Conservation (phyloP, 2,113 vertebrate genomes). For the Menura novaehollandiae region DNA sequence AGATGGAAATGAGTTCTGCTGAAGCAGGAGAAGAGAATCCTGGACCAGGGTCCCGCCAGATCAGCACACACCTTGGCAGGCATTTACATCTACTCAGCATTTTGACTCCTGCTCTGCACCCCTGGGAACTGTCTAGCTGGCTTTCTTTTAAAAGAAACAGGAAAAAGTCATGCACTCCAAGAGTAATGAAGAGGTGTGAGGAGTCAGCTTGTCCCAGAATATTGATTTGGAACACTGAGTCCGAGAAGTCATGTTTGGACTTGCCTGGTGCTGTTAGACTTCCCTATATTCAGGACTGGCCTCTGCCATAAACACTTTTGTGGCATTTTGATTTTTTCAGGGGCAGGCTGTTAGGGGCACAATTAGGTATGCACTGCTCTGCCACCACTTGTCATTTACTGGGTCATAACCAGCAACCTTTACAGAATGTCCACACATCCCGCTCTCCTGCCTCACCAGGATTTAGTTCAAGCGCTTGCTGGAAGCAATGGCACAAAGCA, state of each 20-base stretch:
- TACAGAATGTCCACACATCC: not conserved
- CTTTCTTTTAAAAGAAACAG: slow-evolving; percentile 8
- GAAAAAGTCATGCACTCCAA: not conserved
- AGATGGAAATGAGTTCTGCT: not conserved
- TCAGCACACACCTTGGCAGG: slow-evolving; percentile 13
- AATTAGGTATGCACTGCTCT: not conserved
- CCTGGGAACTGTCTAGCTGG: not conserved
- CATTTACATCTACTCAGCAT: slow-evolving; percentile 33
- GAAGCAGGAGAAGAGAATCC: not conserved
- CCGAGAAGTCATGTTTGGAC: not conserved
- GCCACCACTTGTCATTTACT: not conserved
- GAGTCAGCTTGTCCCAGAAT: slow-evolving; percentile 14
- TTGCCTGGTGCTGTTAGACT: not conserved
- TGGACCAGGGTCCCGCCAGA: not conserved
- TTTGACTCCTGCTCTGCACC: not conserved
- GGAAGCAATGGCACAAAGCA: not conserved
- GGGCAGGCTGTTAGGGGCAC: not conserved
- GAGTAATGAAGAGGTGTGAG: not conserved
- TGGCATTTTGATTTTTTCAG: not conserved
- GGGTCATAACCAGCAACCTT: not conserved
- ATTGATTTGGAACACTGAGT: not conserved
- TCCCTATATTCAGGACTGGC: not conserved
- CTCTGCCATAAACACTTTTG: not conserved
- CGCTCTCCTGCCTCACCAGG: not conserved
- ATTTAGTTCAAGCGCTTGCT: not conserved